phyloP scores from a whole-genome alignment of 2,113 vertebrate genomes.

The Eulemur rufifrons region DNA sequence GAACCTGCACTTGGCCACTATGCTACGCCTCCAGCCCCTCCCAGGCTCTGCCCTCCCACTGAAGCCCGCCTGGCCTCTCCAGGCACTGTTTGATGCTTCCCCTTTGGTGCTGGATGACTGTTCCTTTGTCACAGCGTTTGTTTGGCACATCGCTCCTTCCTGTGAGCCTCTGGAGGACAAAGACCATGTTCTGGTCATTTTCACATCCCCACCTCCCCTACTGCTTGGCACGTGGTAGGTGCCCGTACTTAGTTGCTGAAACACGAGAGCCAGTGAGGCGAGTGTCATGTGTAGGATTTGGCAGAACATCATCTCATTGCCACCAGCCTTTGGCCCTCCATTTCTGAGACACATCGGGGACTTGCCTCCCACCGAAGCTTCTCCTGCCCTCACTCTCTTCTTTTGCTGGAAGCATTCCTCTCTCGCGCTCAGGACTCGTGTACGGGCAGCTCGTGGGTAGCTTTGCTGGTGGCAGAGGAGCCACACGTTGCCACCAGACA shows the following conservation, averaged over 20 bases:
- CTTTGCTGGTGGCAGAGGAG: neutral
- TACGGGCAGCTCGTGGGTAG: neutral
- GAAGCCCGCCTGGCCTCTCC: neutral
- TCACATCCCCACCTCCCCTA: neutral
- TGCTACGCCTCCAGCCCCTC: accelerated
- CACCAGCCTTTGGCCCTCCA: neutral
- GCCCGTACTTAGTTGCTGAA: too few species aligned
- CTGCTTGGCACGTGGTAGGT: neutral
- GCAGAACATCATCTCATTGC: neutral
- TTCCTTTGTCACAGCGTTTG: neutral
- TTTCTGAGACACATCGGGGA: neutral
- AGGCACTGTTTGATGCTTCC: too few species aligned
- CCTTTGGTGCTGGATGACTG: neutral
- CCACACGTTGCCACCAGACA: accelerated
- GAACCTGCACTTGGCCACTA: accelerated
- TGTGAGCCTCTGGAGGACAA: neutral
- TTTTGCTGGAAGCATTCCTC: neutral
- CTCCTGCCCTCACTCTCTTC: neutral
- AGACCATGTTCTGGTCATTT: neutral
- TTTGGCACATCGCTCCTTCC: neutral
- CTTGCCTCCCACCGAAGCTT: neutral
- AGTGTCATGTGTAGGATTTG: neutral
- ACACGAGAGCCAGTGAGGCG: accelerated
- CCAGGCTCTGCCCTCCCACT: accelerated
- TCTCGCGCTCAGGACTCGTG: neutral